Percentiles rank a stretch among this genome's conserved stretches.
Conservation (phyloP, 2,113 vertebrate genomes). For the Heloderma charlesbogerti region DNA sequence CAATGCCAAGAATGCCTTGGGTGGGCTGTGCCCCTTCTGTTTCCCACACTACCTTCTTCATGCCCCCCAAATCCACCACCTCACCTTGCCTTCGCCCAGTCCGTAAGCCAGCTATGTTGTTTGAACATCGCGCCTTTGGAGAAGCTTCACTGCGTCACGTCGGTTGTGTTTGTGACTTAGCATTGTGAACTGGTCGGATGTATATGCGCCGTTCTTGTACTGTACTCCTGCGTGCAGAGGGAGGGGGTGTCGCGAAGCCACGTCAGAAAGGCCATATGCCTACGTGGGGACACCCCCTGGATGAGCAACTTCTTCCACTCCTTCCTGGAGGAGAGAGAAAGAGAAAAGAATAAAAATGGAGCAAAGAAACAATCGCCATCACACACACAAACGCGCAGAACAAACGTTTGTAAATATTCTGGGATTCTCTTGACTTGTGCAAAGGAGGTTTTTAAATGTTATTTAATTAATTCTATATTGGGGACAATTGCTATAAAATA, state of each 20-base stretch:
- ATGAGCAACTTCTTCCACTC: not conserved
- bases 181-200: not conserved
- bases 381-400: not conserved
- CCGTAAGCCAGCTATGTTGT: not conserved
- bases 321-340: constrained; percentile 5
- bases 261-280: not conserved
- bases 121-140: not conserved
- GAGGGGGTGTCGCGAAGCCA: not conserved
- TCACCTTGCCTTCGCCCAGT: not conserved
- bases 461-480: constrained; percentile 73
- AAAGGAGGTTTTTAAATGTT: constrained; percentile 74
- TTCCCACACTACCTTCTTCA: not conserved
- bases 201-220: not conserved
- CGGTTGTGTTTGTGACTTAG: constrained; percentile 33
- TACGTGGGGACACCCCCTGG: not conserved
- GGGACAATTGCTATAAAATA: constrained; percentile 76
- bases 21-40: not conserved
- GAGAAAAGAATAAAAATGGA: not conserved
- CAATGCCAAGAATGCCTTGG: not conserved
- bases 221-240: constrained; percentile 20
- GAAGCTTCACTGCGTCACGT: not conserved
- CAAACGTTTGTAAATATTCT: constrained; percentile 70
- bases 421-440: constrained; percentile 62
- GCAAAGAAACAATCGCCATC: not conserved
- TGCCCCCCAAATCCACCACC: too few relatives aligned